Conservation (phyloP, 2,113 vertebrate species). For the Salvelinus namaycush region DNA sequence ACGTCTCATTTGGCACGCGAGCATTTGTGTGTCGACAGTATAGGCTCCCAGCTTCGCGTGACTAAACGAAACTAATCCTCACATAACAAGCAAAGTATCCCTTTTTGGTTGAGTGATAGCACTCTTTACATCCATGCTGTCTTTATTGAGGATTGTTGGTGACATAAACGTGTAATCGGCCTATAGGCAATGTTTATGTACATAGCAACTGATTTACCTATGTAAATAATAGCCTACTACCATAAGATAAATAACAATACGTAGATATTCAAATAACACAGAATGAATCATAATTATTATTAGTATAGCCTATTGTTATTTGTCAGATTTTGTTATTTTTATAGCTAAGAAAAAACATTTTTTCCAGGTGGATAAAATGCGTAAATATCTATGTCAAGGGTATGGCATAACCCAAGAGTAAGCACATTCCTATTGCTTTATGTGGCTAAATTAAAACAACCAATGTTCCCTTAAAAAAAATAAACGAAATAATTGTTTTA, state of each 20-base stretch:
- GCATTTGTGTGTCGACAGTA: slow-evolving; percentile 5
- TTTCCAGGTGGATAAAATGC: too few relatives aligned
- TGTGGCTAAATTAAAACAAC: background rate
- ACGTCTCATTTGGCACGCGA: slow-evolving; percentile 14
- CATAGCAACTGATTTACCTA: background rate
- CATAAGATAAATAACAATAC: background rate
- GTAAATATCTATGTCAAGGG: too few relatives aligned
- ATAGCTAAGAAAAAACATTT: too few relatives aligned
- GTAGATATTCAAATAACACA: background rate
- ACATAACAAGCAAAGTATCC: slow-evolving; percentile 6
- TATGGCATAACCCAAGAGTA: too few relatives aligned
- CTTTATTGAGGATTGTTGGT: too few relatives aligned
- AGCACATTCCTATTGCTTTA: background rate
- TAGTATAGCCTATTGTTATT: background rate
- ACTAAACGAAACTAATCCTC: background rate
- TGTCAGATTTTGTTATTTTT: too few relatives aligned
- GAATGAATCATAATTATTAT: background rate
- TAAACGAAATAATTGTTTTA: too few relatives aligned
- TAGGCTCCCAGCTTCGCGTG: background rate
- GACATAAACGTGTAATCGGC: too few relatives aligned
- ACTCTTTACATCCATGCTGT: background rate
- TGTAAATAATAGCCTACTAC: background rate
- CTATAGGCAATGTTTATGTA: background rate
- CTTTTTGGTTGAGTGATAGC: slow-evolving; percentile 3
- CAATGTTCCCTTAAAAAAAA: too few relatives aligned